phyloP scores from a whole-genome alignment of 2,888 invertebrate species.

The Epinotia bilunana region DNA sequence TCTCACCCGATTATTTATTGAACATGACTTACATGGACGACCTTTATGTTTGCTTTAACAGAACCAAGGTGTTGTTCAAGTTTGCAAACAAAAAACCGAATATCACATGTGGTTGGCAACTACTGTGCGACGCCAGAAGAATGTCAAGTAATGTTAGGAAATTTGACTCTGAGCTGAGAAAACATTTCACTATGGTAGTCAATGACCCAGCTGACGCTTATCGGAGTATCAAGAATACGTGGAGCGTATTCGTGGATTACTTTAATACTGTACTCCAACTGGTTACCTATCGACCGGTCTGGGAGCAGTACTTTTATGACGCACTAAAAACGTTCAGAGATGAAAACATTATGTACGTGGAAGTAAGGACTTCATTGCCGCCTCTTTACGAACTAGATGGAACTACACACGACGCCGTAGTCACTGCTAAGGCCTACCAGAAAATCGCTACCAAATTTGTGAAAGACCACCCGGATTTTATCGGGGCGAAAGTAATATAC shows the following conservation, averaged over 20 bases:
- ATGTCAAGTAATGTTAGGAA: constrained; percentile 64
- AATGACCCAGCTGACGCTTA: constrained; percentile 76
- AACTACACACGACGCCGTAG: constrained; percentile 77
- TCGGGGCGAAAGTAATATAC: constrained; percentile 88
- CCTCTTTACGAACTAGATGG: constrained; percentile 88
- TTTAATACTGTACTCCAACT: constrained; percentile 83
- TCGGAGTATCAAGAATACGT: constrained; percentile 82
- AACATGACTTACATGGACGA: constrained; percentile 86
- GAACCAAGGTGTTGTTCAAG: constrained; percentile 53
- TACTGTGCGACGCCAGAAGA: constrained; percentile 73
- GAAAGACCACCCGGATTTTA: constrained; percentile 85
- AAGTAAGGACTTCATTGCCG: constrained; percentile 87
- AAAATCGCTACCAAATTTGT: constrained; percentile 84
- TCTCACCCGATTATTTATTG: constrained; percentile 85
- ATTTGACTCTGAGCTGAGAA: constrained; percentile 82
- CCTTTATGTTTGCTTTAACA: constrained; percentile 81
- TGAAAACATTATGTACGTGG: constrained; percentile 89
- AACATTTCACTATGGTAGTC: constrained; percentile 83
- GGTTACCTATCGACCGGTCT: constrained; percentile 86
- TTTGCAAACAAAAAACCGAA: constrained; percentile 64
- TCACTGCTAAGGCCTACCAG: constrained; percentile 85
- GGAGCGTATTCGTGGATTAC: constrained; percentile 84
- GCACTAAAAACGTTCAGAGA: constrained; percentile 85
- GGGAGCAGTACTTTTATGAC: constrained; percentile 87
- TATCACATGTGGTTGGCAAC: constrained; percentile 73